These are phyloP conservation scores for Plecotus auritus DNA, from an alignment of 2,113 vertebrate species.

Conservation along the genomic window DNA sequence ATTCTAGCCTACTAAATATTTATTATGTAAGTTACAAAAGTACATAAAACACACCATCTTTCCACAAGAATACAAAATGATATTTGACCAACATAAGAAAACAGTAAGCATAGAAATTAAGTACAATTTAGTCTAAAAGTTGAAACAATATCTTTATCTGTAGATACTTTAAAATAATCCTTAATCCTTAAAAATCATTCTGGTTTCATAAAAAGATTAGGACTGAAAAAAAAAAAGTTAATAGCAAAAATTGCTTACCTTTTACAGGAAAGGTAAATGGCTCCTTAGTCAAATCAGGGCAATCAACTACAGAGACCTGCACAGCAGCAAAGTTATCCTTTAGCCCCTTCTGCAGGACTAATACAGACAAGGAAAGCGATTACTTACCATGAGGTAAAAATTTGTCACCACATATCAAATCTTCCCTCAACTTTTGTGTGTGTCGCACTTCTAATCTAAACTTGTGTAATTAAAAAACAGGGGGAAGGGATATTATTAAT, in stretches of 20 bases:
- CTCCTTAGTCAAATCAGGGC: slow-evolving; percentile 92
- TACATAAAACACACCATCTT: neutral
- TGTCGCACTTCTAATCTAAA: neutral
- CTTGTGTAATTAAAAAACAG: neutral
- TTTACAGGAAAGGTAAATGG: slow-evolving; percentile 93
- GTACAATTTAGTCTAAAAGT: neutral
- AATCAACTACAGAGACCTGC: slow-evolving; percentile 90
- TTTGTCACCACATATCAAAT: slow-evolving; percentile 12
- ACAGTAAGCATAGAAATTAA: neutral
- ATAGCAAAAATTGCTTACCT: slow-evolving; percentile 81
- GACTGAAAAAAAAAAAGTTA: neutral
- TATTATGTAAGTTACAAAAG: neutral
- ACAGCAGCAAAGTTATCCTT: slow-evolving; percentile 91
- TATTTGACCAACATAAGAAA: slow-evolving; percentile 18
- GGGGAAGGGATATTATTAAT: neutral
- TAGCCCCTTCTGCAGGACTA: slow-evolving; percentile 91
- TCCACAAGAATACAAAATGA: neutral
- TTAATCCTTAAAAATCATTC: slow-evolving; percentile 11
- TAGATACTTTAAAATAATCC: neutral
- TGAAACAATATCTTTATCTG: neutral
- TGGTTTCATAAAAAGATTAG: neutral
- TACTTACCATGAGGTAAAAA: slow-evolving; percentile 23
- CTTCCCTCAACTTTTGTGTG: neutral
- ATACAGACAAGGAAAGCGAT: slow-evolving; percentile 41
- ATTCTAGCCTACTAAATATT: neutral